Percentiles rank a stretch among this genome's conserved stretches.
Conservation (phyloP, 2,888 invertebrate species). For the Eudemis profundana region DNA sequence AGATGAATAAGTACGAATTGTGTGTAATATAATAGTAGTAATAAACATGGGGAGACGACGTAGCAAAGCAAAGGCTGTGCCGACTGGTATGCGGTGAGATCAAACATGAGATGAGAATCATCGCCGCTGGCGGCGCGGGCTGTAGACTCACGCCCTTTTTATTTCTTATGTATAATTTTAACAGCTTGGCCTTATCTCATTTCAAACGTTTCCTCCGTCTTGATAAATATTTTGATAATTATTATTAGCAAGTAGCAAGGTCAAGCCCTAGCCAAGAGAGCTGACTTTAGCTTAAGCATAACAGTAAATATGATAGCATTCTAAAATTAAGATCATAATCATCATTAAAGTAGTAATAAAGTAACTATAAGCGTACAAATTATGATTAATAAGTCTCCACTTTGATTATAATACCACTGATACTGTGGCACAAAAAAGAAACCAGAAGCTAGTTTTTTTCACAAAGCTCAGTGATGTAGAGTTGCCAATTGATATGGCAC, state of each 20-base stretch:
- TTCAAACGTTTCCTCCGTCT: constrained; percentile 49
- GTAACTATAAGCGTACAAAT: background rate
- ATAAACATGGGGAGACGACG: constrained; percentile 63
- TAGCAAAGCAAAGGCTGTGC: constrained; percentile 58
- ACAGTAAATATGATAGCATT: background rate
- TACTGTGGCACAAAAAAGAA: constrained; percentile 21
- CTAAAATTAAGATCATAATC: background rate
- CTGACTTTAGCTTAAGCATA: background rate
- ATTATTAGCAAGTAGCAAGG: constrained; percentile 15
- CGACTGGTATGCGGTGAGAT: constrained; percentile 65
- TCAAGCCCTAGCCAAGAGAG: background rate
- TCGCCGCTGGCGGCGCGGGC: constrained; percentile 60
- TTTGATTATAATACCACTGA: constrained; percentile 18
- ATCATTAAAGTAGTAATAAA: background rate
- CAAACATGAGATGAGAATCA: constrained; percentile 79
- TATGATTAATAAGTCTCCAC: constrained; percentile 17
- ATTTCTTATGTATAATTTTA: constrained; percentile 69
- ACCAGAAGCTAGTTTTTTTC: constrained; percentile 33
- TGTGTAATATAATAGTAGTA: constrained; percentile 52
- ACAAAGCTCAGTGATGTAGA: constrained; percentile 45
- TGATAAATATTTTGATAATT: constrained; percentile 19
- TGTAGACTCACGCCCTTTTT: constrained; percentile 65
- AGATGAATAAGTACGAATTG: background rate
- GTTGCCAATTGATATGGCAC: constrained; percentile 62
- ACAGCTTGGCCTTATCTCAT: constrained; percentile 65